Evolutionary conservation across 1,140 invertebrate species (phyloP).

Genomic region (Caenorhabditis brenneri): DNA sequence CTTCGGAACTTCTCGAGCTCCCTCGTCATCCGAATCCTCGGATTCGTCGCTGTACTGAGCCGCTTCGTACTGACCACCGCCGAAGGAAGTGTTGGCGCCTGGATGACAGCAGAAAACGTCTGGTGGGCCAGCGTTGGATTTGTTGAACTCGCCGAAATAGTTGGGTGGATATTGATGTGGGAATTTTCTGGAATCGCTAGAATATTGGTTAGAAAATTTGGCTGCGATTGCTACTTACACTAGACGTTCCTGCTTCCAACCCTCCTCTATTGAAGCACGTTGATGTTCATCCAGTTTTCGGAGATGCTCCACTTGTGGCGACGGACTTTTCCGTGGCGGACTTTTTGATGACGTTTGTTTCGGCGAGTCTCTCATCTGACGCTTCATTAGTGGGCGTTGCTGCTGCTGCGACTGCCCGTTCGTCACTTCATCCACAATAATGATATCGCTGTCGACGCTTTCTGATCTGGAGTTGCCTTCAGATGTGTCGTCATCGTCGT

Average conservation of each 20-base stretch:
- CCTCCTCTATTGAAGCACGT: too few species aligned
- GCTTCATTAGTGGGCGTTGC: too few species aligned
- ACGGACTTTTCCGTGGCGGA: background rate
- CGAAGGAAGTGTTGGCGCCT: background rate
- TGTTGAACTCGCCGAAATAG: background rate
- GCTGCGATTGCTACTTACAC: too few species aligned
- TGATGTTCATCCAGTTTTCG: background rate
- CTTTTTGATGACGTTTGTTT: too few species aligned
- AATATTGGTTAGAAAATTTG: background rate
- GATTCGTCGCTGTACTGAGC: background rate
- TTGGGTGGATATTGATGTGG: background rate
- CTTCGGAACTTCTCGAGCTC: background rate
- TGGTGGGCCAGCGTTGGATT: background rate
- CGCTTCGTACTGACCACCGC: background rate
- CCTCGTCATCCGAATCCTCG: background rate
- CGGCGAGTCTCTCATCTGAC: too few species aligned
- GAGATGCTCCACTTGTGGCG: background rate
- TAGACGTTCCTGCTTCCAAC: too few species aligned
- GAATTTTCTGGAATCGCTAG: background rate
- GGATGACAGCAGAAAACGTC: background rate
- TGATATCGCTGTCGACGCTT: background rate
- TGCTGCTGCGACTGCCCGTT: too few species aligned
- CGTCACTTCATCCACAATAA: background rate
- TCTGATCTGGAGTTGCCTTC: background rate
- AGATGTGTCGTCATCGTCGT: background rate